A percentile compares a stretch with the other conserved stretches of the same genome.
These are phyloP conservation scores for Steinernema carpocapsae DNA, from an alignment of 2,888 invertebrate species.

Conservation along the genomic window DNA sequence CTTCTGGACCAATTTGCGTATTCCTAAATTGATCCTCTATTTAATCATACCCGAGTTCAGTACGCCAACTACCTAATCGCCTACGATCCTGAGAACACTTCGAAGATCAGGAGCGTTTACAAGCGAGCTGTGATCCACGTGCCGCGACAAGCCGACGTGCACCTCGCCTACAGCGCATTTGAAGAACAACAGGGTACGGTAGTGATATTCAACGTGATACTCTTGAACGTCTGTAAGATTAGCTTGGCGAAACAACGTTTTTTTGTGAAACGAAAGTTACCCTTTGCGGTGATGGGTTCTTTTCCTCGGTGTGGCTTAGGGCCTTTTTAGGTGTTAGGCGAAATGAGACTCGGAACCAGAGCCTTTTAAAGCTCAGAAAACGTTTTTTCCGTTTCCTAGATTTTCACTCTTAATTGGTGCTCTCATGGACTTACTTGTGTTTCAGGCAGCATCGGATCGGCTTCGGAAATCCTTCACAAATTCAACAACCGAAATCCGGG, in stretches of 20 bases:
- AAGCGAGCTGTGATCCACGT: constrained; percentile 92
- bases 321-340: no score
- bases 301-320: constrained; percentile 34
- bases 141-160: constrained; percentile 88
- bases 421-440: not conserved
- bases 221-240: constrained; percentile 18
- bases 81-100: constrained; percentile 74
- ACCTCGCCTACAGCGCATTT: constrained; percentile 91
- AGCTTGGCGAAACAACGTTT: not conserved
- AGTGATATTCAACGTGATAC: constrained; percentile 33
- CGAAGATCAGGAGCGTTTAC: constrained; percentile 78
- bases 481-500: constrained; percentile 84
- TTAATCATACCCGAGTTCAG: constrained; percentile 72
- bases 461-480: constrained; percentile 82
- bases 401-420: not conserved
- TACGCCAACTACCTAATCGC: constrained; percentile 80
- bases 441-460: constrained; percentile 77
- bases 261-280: not conserved
- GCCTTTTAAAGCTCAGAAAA: constrained; percentile 38
- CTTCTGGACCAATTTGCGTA: constrained; percentile 86
- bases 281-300: constrained; percentile 25
- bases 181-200: constrained; percentile 79
- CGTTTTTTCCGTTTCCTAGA: constrained; percentile 30
- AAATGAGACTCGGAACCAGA: no score
- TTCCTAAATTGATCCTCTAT: constrained; percentile 4